Conservation (phyloP, 2,113 vertebrate species). For the Laticauda laticaudata region DNA sequence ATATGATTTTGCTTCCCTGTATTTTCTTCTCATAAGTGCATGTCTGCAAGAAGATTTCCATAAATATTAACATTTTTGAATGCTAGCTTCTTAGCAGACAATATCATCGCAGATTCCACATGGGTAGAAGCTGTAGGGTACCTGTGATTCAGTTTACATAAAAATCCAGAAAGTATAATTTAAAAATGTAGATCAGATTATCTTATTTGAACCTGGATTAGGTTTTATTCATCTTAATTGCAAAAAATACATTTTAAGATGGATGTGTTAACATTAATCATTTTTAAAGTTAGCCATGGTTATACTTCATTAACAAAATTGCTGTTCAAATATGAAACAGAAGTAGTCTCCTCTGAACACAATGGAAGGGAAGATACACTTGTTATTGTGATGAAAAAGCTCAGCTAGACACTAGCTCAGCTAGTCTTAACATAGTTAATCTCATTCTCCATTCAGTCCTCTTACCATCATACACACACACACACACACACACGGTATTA, state of each 20-base stretch:
- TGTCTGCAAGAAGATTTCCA: background rate
- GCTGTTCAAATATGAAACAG: background rate
- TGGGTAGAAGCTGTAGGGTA: background rate
- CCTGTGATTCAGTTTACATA: background rate
- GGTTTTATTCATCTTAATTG: background rate
- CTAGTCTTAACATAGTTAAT: background rate
- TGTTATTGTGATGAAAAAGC: background rate
- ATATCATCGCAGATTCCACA: background rate
- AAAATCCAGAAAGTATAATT: background rate
- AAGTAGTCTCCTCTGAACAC: no score
- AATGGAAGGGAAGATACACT: background rate
- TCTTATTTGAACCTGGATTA: background rate
- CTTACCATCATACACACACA: background rate
- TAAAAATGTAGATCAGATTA: background rate
- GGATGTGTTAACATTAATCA: background rate
- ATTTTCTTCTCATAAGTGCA: background rate
- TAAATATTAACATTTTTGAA: background rate
- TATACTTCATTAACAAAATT: background rate
- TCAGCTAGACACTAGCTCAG: no score
- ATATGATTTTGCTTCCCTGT: background rate
- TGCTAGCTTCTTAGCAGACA: background rate
- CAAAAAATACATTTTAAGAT: background rate
- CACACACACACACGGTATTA: no score
- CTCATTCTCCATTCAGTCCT: background rate
- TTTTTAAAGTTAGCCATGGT: background rate